Percentiles rank a stretch among this genome's conserved stretches.
Evolutionary conservation across 2,888 invertebrate species (phyloP).

Genomic region (Eupithecia subumbrata): DNA sequence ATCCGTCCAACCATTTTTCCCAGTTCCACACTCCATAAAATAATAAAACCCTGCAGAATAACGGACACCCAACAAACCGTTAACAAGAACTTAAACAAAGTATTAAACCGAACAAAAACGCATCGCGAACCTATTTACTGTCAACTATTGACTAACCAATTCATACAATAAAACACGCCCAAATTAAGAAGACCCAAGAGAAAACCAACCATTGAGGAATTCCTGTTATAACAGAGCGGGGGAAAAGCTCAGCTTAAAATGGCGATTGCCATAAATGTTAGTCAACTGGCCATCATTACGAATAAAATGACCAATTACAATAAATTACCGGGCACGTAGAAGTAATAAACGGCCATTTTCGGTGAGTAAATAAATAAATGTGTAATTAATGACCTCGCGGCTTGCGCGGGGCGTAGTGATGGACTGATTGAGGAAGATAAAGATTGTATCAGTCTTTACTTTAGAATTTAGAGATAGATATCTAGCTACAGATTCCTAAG

Average conservation of each 20-base stretch:
- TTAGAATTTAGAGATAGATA: not conserved
- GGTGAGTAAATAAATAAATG: slow-evolving; percentile 75
- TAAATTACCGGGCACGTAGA: slow-evolving; percentile 68
- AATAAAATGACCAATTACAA: slow-evolving; percentile 76
- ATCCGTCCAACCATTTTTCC: not conserved
- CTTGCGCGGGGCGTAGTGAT: slow-evolving; percentile 43
- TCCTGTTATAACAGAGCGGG: slow-evolving; percentile 18
- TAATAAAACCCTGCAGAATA: slow-evolving; percentile 22
- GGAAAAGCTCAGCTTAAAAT: slow-evolving; percentile 44
- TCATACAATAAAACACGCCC: slow-evolving; percentile 52
- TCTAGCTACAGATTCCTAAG: not conserved
- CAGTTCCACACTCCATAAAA: slow-evolving; percentile 7
- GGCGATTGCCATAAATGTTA: slow-evolving; percentile 50
- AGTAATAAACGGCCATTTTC: slow-evolving; percentile 75
- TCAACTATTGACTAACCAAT: slow-evolving; percentile 53
- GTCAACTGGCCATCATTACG: slow-evolving; percentile 62
- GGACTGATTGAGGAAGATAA: slow-evolving; percentile 13
- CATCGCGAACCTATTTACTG: slow-evolving; percentile 40
- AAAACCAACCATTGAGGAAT: slow-evolving; percentile 23
- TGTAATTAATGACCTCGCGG: slow-evolving; percentile 70
- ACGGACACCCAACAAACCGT: slow-evolving; percentile 39
- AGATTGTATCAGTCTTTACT: slow-evolving; percentile 7
- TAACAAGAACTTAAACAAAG: slow-evolving; percentile 41
- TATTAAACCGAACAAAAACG: slow-evolving; percentile 41
- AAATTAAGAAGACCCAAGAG: slow-evolving; percentile 45